phyloP scores from a whole-genome alignment of 2,113 vertebrate genomes.

The Fulica atra region DNA sequence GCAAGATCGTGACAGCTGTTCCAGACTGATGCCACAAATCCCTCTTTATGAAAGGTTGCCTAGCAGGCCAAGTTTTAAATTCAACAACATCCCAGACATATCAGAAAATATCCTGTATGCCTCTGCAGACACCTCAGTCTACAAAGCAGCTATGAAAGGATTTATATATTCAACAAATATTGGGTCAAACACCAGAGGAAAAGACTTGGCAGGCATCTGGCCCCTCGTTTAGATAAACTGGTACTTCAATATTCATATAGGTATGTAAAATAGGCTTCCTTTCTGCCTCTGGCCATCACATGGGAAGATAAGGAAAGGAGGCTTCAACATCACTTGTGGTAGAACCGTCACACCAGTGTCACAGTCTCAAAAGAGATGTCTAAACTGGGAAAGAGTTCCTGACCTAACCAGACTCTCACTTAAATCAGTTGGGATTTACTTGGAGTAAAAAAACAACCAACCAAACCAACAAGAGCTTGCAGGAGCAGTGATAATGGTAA shows the following conservation, averaged over 20 bases:
- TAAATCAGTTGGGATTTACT: neutral
- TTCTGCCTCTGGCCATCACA: neutral
- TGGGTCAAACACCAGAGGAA: neutral
- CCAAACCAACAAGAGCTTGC: neutral
- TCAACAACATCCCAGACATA: neutral
- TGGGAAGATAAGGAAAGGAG: neutral
- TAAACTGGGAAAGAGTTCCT: neutral
- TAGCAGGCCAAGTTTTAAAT: constrained; percentile 5
- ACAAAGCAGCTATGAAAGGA: neutral
- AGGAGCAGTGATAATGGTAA: neutral
- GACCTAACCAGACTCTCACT: neutral
- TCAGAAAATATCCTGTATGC: neutral
- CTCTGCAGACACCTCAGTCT: neutral
- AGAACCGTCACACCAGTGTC: neutral
- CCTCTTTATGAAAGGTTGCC: neutral
- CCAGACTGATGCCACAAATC: constrained; percentile 3
- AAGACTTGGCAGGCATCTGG: neutral
- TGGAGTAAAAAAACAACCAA: neutral
- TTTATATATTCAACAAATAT: neutral
- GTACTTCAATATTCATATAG: neutral
- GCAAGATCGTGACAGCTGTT: neutral
- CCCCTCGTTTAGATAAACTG: neutral
- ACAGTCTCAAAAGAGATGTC: neutral
- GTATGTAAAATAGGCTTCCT: neutral
- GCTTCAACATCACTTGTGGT: neutral